These are phyloP conservation scores for Eristalis pertinax DNA, from an alignment of 2,888 invertebrate genomes.

Conservation along the genomic window DNA sequence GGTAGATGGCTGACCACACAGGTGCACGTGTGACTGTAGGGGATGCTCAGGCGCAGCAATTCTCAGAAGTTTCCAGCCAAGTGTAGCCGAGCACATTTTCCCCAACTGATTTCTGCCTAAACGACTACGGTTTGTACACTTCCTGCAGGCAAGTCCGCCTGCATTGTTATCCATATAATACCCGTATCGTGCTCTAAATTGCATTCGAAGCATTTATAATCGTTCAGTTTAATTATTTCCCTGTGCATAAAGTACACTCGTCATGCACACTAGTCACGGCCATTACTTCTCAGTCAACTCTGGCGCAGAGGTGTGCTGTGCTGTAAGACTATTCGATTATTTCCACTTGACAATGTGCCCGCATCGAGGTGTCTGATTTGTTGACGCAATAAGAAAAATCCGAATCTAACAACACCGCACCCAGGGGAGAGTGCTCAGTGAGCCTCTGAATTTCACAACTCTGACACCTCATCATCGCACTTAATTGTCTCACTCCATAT, in stretches of 20 bases:
- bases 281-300: neutral
- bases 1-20: neutral
- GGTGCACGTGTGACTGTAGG: neutral
- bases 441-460: conserved; percentile 4
- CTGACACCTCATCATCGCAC: neutral
- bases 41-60: neutral
- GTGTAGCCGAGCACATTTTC: neutral
- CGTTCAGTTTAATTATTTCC: neutral
- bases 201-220: neutral
- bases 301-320: neutral
- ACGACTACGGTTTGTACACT: neutral
- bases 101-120: neutral
- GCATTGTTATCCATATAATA: neutral
- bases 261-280: neutral
- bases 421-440: neutral
- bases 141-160: neutral
- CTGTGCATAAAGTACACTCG: neutral
- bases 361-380: neutral
- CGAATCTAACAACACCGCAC: neutral
- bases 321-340: neutral
- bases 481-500: neutral
- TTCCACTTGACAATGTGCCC: neutral
- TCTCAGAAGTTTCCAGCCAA: neutral
- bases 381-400: neutral
- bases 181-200: neutral